A percentile compares a stretch with the other conserved stretches of the same genome.
These are phyloP conservation scores for Fistularia tabacaria DNA, from an alignment of 2,797 vertebrate species.

Conservation along the genomic window DNA sequence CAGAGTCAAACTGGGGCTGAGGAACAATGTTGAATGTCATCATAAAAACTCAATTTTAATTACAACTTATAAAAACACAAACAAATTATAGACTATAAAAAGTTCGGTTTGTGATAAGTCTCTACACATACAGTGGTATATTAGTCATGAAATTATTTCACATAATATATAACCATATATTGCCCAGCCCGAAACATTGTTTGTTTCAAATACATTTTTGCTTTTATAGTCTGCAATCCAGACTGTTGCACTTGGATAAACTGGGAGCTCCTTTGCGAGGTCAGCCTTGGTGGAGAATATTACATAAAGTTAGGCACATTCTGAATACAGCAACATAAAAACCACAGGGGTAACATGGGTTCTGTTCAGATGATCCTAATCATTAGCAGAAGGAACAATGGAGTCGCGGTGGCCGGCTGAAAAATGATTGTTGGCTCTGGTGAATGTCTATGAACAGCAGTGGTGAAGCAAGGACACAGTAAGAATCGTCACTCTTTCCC, in stretches of 20 bases:
- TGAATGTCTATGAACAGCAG: constrained; percentile 18
- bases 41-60: too few species aligned
- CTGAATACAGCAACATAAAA: constrained; percentile 19
- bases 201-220: too few species aligned
- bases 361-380: constrained; percentile 11
- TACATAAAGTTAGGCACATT: constrained; percentile 47
- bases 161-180: too few species aligned
- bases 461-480: constrained; percentile 24
- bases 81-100: too few species aligned
- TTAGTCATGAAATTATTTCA: too few species aligned
- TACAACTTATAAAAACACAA: too few species aligned
- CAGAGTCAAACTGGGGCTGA: too few species aligned
- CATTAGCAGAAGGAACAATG: constrained; percentile 12
- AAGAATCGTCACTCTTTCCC: constrained; percentile 30
- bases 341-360: constrained; percentile 5
- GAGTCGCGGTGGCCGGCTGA: constrained; percentile 13
- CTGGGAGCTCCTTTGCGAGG: constrained; percentile 2
- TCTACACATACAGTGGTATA: too few species aligned
- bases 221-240: neutral
- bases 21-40: too few species aligned
- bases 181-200: too few species aligned
- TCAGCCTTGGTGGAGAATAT: constrained; percentile 6
- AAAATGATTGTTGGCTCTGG: constrained; percentile 35
- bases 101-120: too few species aligned
- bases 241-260: constrained; percentile 10